Conservation (phyloP, 2,888 invertebrate species). For the Papilio elwesi region DNA sequence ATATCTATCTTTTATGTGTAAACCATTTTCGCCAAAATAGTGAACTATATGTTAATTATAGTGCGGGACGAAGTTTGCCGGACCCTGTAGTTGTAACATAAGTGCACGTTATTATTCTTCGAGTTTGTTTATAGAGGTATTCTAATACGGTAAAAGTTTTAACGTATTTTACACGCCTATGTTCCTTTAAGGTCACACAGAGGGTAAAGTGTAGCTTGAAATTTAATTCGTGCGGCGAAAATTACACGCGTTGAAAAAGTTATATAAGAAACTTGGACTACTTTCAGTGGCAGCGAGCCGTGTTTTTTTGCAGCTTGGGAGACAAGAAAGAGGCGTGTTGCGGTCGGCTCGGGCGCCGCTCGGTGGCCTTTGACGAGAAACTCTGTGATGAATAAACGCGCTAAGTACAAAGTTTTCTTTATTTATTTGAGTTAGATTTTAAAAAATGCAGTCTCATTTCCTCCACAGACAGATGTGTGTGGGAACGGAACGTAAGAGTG, state of each 20-base stretch:
- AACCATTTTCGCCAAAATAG: too few relatives aligned
- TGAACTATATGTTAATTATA: too few relatives aligned
- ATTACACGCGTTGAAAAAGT: slow-evolving; percentile 38
- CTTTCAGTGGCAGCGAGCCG: slow-evolving; percentile 45
- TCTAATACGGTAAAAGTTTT: neutral
- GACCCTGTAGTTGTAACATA: too few relatives aligned
- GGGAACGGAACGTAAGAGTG: too few relatives aligned
- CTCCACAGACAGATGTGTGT: neutral
- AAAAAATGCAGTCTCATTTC: neutral
- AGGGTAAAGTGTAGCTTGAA: slow-evolving; percentile 22
- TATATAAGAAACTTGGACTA: slow-evolving; percentile 33
- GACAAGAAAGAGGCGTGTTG: slow-evolving; percentile 58
- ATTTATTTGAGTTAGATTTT: too few relatives aligned
- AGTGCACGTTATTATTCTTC: too few relatives aligned
- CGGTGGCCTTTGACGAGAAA: slow-evolving; percentile 16
- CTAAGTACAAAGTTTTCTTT: neutral
- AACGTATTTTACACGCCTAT: slow-evolving; percentile 8
- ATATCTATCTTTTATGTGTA: too few relatives aligned
- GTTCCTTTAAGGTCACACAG: slow-evolving; percentile 8
- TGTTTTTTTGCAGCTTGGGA: slow-evolving; percentile 52
- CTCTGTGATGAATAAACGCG: neutral
- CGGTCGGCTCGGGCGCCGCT: slow-evolving; percentile 2
- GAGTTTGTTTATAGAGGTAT: too few relatives aligned
- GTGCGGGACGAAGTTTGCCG: too few relatives aligned
- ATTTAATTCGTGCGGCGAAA: slow-evolving; percentile 31